Base-by-base conservation (phyloP, 1,140 invertebrate species). In the Dinoponera quadriceps region DNA sequence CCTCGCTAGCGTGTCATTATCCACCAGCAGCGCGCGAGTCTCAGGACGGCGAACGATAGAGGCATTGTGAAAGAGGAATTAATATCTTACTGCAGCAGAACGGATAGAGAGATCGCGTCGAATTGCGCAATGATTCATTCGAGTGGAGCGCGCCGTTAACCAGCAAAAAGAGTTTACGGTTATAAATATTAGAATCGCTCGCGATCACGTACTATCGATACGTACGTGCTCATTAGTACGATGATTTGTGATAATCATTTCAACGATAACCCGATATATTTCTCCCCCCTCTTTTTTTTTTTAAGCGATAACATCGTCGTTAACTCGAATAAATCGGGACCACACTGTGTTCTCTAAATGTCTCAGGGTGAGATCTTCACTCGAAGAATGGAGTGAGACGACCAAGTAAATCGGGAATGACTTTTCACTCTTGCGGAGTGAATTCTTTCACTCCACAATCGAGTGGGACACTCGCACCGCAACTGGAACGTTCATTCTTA, bases 1-100 rank as follows among this genome's bases (percentile, higher is more conserved):
- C 48, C 4, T 48, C 38, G 27, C 55, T 13, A 20, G n/a, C 48
- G 66, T 80, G 33, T 69, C 75, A 44, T 80, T 80, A 71, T 80
- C 27, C 38, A 51, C 29, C 44, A 59, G 63, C 59, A 44, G 59
- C 38, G 3, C 3, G 38, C 2, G 29, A 3, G 2, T 16, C 20
- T 25, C 33, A 14, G 51, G 48, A 33, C 25, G 29, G 44, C 33
- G 59, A 48, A 77, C 5, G 9, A 14, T 51, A 57, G 69, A 80
- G n/a, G 7, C 4, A 29, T 57, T 80, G 29, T 44, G 51, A 69
- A 29, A 69, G 7, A 33, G 49, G 48, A 68, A 44, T 59, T 57
- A 48, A 55, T 57, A 71, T n/a, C 18, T 69, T 13, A 44, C 69
- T 69, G 63, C 20, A 20, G 14, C 57, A 4, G 33, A 27, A 7